Evolutionary conservation across 1,140 invertebrate genomes (phyloP), one percentile per base, ranked within the genome.

Genomic region (Elysia chlorotica): DNA sequence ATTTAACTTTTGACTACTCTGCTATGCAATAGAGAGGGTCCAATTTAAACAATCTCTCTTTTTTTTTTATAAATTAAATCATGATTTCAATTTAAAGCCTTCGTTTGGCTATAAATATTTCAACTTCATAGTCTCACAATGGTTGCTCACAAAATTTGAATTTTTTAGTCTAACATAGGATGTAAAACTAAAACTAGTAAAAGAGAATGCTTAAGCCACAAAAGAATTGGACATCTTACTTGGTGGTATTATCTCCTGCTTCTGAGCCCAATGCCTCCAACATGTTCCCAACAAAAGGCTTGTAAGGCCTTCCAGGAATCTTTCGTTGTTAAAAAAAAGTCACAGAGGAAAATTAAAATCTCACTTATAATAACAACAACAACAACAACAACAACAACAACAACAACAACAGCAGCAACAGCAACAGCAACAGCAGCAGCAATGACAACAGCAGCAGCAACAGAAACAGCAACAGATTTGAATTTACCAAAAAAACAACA

Each of bases 251-350:
- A 17, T 72, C 75, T 77, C 79, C 77, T 25, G 80, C 73, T 61
- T 81, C 78, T 25, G 67, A 57, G 66, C 65, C 66, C 6, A 75
- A 36, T 2, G 77, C 78, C 36, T 79, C 78, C n/a, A 78, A 62
- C 74, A 80, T 78, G 65, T 80, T 80, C 0, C 79, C 79, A 41
- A 78, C 57, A n/a, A 79, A 19, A 2, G 77, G 77, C 62, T 41
- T 71, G 53, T 75, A 79, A 10, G 77, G 65, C 19, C 28, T 36
- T 0, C 77, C 77, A 31, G 77, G 77, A 30, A 79, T 57, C 77
- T 79, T 54, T 5, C 65, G 61, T 53, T 4, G 23, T 14, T 0
- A 74, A 61, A 25, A 23, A 36, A 31, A n/a, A 28, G 6, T 31
- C 41, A 37, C 10, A 36, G 19, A 38, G 31, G 4, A 21, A 5